A percentile compares a stretch with the other conserved stretches of the same genome.
Evolutionary conservation across 2,888 invertebrate genomes (phyloP).

Genomic region (Andrena bicolor): DNA sequence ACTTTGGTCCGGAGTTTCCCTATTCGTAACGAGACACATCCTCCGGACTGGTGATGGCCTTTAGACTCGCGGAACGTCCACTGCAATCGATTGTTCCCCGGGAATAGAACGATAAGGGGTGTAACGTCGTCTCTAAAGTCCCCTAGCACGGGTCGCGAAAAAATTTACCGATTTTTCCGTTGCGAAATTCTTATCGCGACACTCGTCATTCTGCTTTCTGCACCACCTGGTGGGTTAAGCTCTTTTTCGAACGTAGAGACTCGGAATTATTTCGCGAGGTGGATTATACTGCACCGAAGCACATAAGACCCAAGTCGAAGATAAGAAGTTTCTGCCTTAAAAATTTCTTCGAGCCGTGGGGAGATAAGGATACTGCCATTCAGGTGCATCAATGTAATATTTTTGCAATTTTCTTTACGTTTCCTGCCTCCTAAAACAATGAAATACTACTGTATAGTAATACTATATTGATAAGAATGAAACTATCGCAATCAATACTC

Average conservation of each 20-base stretch:
- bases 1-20: constrained; percentile 26
- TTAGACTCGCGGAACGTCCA: too few relatives aligned
- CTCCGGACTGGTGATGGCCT: neutral
- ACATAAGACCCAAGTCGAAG: neutral
- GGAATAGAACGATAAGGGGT: too few relatives aligned
- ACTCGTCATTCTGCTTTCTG: neutral
- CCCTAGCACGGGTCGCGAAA: too few relatives aligned
- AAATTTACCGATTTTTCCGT: neutral
- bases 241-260: too few relatives aligned
- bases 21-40: neutral
- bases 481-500: neutral
- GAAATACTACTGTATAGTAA: too few relatives aligned
- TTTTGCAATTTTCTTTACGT: neutral
- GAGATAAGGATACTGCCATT: neutral
- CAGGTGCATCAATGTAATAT: neutral
- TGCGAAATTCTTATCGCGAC: neutral
- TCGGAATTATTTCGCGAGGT: neutral
- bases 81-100: too few relatives aligned
- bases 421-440: neutral
- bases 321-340: neutral
- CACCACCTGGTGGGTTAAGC: too few relatives aligned
- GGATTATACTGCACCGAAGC: neutral
- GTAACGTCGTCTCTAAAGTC: too few relatives aligned
- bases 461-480: too few relatives aligned
- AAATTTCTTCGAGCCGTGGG: neutral